Base-by-base conservation (phyloP, 2,113 vertebrate genomes). In the Scomber japonicus region DNA sequence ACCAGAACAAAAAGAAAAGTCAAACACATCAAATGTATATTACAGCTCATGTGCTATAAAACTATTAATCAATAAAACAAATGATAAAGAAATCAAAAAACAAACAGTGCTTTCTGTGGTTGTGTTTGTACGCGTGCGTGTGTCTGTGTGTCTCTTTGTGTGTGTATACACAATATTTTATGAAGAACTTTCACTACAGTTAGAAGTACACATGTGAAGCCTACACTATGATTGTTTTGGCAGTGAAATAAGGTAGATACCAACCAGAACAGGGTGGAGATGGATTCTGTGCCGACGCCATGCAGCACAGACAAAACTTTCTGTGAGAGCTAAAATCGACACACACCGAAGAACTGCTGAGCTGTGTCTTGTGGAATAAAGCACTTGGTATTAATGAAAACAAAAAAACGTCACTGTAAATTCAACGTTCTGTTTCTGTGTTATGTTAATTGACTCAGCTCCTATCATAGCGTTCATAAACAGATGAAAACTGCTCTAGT, bases 371-470 rank as follows among this genome's bases (percentile, higher is more conserved):
- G 72, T 59, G 60, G 57, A 70, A 86, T 83, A 85, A 91, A 85
- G 88, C 85, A 88, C 86, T 86, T 86, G 55, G 81, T 80, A 75
- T 80, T 35, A 65, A 83, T 44, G 40, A 66, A 77, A 9, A 72
- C 11, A 60, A 15, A 54, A 54, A 1, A 62, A 68, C 13, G 11
- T 60, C 9, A 51, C 49, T 46, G 14, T 19, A 59, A 61, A 31
- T 73, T 71, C 2, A 75, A 53, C 9, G 24, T 27, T 27, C 12
- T 30, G 40, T 45, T 14, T 50, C 30, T 44, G 35, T 14, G 17
- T 57, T 40, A 30, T 0, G 1, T 27, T 5, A 62, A 66, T 53
- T 11, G 5, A 35, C 27, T 45, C 11, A 24, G 40, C 46, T 66
- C 54, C 27, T 62, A 45, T 31, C 12, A 21, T 3, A 14, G n/a